A percentile compares a stretch with the other conserved stretches of the same genome.
Evolutionary conservation across 2,888 invertebrate species (phyloP).

Genomic region (Mesorhabditis sp.): DNA sequence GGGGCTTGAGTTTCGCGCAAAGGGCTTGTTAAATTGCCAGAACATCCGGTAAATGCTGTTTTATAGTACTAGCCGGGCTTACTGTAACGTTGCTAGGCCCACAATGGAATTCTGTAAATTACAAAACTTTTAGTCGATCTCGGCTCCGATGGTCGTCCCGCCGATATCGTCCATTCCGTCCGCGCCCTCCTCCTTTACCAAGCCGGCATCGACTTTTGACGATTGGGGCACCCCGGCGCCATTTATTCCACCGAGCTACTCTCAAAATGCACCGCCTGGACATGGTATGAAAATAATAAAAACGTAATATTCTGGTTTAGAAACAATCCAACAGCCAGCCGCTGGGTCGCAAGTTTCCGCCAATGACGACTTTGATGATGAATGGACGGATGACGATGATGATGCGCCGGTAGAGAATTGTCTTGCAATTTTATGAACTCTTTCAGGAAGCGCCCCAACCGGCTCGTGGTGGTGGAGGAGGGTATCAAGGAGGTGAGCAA

Average conservation of each 20-base stretch:
- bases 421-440: no score
- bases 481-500: not conserved
- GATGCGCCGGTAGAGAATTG: constrained; percentile 38
- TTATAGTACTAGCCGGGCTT: no score
- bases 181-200: not conserved
- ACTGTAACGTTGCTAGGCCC: not conserved
- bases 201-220: constrained; percentile 9
- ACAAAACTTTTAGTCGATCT: constrained; percentile 8
- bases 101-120: not conserved
- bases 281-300: not conserved
- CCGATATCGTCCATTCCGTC: not conserved
- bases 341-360: constrained; percentile 59
- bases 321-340: constrained; percentile 68
- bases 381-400: constrained; percentile 57
- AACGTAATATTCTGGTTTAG: constrained; percentile 23
- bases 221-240: constrained; percentile 14
- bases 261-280: not conserved
- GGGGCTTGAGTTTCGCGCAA: not conserved
- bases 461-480: not conserved
- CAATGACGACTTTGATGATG: constrained; percentile 55
- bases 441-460: not conserved
- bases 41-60: not conserved
- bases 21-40: not conserved
- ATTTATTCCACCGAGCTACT: constrained; percentile 1
- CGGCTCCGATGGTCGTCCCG: constrained; percentile 15